These are phyloP conservation scores for Sceliomorpha sp. DNA, from an alignment of 2,888 invertebrate species.

Conservation along the genomic window DNA sequence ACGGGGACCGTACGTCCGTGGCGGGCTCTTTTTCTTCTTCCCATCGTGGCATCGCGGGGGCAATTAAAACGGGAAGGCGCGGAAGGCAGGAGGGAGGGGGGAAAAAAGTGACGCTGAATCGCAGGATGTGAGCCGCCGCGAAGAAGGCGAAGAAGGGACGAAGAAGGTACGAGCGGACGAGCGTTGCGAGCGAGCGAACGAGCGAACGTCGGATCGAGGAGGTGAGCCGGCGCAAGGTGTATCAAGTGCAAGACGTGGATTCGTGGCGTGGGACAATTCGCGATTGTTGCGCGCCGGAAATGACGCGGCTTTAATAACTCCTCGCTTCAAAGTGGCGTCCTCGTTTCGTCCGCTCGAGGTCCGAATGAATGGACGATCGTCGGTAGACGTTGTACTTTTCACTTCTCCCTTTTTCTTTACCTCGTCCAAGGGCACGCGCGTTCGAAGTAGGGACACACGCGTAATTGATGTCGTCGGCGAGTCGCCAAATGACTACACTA, in stretches of 20 bases:
- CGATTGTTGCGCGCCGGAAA: slow-evolving; percentile 67
- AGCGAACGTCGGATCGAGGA: slow-evolving; percentile 34
- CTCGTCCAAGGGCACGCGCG: slow-evolving; percentile 18
- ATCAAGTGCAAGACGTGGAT: slow-evolving; percentile 43
- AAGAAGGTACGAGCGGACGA: slow-evolving; percentile 26
- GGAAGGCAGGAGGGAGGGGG: slow-evolving; percentile 24
- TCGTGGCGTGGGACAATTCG: slow-evolving; percentile 66
- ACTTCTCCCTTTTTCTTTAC: not conserved
- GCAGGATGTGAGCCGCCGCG: slow-evolving; percentile 76
- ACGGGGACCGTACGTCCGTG: too few species aligned
- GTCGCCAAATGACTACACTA: not conserved
- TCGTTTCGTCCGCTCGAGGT: slow-evolving; percentile 30
- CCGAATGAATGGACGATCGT: slow-evolving; percentile 31
- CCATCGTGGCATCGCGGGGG: too few species aligned
- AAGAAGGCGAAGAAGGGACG: slow-evolving; percentile 25
- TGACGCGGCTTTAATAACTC: slow-evolving; percentile 63
- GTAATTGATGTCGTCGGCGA: slow-evolving; percentile 7
- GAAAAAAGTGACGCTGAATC: slow-evolving; percentile 73
- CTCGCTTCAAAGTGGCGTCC: slow-evolving; percentile 26
- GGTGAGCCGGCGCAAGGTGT: slow-evolving; percentile 14
- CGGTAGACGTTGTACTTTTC: not conserved
- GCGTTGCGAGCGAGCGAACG: too few species aligned
- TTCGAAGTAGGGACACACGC: slow-evolving; percentile 2
- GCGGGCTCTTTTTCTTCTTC: too few species aligned
- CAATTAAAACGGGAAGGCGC: slow-evolving; percentile 37